These are phyloP conservation scores for Hydrolagus affinis DNA, from an alignment of 2,113 vertebrate genomes.

Conservation along the genomic window DNA sequence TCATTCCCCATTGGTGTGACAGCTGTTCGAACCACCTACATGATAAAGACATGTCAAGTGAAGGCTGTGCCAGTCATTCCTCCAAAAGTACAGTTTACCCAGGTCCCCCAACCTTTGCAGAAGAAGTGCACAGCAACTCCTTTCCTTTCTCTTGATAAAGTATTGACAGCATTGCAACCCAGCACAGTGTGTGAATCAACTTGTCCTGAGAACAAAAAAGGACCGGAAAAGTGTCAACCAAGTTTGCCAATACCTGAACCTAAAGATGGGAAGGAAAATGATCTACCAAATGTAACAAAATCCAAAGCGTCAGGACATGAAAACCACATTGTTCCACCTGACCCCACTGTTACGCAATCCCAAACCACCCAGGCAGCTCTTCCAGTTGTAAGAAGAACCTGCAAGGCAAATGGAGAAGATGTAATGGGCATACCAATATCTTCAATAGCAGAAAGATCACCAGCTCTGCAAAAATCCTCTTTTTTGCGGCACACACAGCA, in stretches of 20 bases:
- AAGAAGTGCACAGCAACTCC: slow-evolving; percentile 49
- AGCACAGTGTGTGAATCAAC: not conserved
- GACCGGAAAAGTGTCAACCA: slow-evolving; percentile 45
- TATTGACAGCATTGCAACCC: slow-evolving; percentile 33
- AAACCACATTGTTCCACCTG: slow-evolving; percentile 44
- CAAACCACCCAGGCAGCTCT: slow-evolving; percentile 48
- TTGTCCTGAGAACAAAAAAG: slow-evolving; percentile 38
- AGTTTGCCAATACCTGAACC: slow-evolving; percentile 53
- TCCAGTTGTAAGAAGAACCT: slow-evolving; percentile 67
- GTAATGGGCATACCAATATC: slow-evolving; percentile 64
- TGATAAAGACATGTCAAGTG: slow-evolving; percentile 91
- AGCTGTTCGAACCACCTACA: slow-evolving; percentile 83
- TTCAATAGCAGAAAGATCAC: slow-evolving; percentile 69
- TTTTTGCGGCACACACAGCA: slow-evolving; percentile 43
- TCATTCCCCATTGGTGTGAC: slow-evolving; percentile 78
- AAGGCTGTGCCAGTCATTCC: slow-evolving; percentile 86
- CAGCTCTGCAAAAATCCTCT: slow-evolving; percentile 72
- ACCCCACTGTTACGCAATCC: slow-evolving; percentile 44
- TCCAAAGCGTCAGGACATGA: slow-evolving; percentile 47
- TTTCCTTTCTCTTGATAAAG: slow-evolving; percentile 43
- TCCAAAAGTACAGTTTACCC: slow-evolving; percentile 87
- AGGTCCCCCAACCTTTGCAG: slow-evolving; percentile 74
- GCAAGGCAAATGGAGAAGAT: slow-evolving; percentile 68
- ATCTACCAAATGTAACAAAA: slow-evolving; percentile 46
- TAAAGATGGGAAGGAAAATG: slow-evolving; percentile 67